Evolutionary conservation across 2,113 vertebrate species (phyloP).

Genomic region (Nesospiza acunhae): DNA sequence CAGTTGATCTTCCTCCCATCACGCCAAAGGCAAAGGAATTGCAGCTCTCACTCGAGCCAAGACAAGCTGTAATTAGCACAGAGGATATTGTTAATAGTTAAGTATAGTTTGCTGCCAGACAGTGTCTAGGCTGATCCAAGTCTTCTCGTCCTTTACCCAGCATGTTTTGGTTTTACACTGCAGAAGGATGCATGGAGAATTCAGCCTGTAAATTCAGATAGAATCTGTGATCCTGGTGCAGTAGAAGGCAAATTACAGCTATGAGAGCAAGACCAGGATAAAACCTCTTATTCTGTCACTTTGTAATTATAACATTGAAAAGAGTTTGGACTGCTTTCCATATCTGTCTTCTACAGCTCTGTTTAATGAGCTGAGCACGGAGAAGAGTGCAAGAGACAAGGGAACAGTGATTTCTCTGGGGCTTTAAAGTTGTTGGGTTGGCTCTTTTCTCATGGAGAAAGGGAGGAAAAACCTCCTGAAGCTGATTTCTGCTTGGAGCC

Average conservation of each 20-base stretch:
- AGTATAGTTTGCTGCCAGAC: constrained; percentile 25
- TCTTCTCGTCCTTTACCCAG: background rate
- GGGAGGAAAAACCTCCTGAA: background rate
- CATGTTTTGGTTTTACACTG: background rate
- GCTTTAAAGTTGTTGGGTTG: background rate
- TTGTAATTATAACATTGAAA: background rate
- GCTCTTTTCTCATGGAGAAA: background rate
- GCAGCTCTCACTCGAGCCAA: constrained; percentile 11
- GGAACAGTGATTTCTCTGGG: background rate
- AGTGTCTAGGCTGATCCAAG: background rate
- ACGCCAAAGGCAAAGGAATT: constrained; percentile 55
- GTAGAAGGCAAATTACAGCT: background rate
- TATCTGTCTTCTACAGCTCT: background rate
- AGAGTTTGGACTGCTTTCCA: background rate
- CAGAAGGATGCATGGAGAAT: background rate
- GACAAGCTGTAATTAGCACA: constrained; percentile 44
- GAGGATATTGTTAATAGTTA: constrained; percentile 42
- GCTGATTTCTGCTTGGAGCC: background rate
- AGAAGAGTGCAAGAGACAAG: background rate
- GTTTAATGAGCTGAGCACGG: background rate
- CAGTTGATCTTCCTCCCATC: background rate
- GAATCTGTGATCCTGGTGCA: background rate
- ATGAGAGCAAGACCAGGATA: background rate
- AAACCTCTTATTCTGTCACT: background rate
- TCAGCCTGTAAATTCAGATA: background rate